A percentile compares a stretch with the other conserved stretches of the same genome.
Conservation (phyloP, 2,888 invertebrate species). For the Tholera decimalis region DNA sequence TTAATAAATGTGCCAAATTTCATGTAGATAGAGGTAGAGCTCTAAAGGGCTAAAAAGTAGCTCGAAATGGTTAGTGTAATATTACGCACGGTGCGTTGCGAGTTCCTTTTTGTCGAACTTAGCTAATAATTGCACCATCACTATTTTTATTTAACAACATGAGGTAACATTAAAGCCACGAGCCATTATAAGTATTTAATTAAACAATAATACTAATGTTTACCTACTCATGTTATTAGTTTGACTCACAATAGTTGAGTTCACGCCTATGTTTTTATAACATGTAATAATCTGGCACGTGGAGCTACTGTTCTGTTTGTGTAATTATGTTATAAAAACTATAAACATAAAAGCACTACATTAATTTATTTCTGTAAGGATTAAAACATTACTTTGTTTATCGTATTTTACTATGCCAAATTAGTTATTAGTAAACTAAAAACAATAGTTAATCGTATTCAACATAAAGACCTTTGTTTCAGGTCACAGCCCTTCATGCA, state of each 20-base stretch:
- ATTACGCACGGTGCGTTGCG: no score
- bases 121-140: no score
- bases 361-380: constrained; percentile 4
- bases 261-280: constrained; percentile 25
- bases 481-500: neutral
- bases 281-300: constrained; percentile 38
- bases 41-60: no score
- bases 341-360: neutral
- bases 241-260: constrained; percentile 27
- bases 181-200: constrained; percentile 1
- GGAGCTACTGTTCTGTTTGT: constrained; percentile 19
- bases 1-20: no score
- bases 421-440: neutral
- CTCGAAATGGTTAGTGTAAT: no score
- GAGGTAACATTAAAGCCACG: neutral
- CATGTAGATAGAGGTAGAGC: no score
- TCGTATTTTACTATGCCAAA: neutral
- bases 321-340: constrained; percentile 27
- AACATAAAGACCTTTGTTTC: neutral
- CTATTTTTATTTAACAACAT: neutral
- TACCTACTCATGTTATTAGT: constrained; percentile 7
- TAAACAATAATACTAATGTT: constrained; percentile 25
- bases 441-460: neutral
- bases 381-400: neutral
- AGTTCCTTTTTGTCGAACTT: no score